Base-by-base conservation (phyloP, 2,113 vertebrate species). In the Myotis brandtii region DNA sequence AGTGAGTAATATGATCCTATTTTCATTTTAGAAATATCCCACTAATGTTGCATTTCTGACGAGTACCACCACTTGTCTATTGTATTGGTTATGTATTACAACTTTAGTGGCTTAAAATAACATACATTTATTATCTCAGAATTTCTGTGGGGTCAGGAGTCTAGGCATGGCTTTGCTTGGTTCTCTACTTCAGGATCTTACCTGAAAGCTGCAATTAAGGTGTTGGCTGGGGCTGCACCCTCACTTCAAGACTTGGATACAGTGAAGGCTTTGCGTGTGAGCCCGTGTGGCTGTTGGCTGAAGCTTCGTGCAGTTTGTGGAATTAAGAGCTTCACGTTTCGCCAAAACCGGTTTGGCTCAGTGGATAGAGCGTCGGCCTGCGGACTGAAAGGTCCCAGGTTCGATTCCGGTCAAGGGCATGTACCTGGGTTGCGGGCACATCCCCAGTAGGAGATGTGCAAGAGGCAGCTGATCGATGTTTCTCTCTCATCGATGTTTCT, bases 21-120 rank as follows among this genome's bases (percentile, higher is more conserved):
- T 81, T 84, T 46, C 48, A 64, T 94, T 86, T 89, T 80, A 89
- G 50, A 94, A 79, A 59, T 73, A 80, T 43, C 20, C n/a, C 62
- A 88, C 75, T 90, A 40, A 76, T 79, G n/a, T 48, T 73, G 4
- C 16, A 79, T 80, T 84, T 84, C 37, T 93, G 48, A 94, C 77
- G 59, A 93, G 64, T 62, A 76, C 43, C 12, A 66, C 66, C 73
- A 30, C 32, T 73, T 86, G 18, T n/a, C 34, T 62, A 10, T 67
- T 88, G 5, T 70, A 43, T 43, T 91, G 17, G 21, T 83, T 83
- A 30, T 83, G 46, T 94, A 67, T 64, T 85, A 67, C 16, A 67
- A 76, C 27, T 64, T 83, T 66, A 93, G 37, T 83, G 69, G 2
- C 50, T 76, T 86, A 86, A 85, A 91, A 56, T 87, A 56, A 82